Base-by-base conservation (phyloP, 2,888 invertebrate species). In the Agelastica alni region DNA sequence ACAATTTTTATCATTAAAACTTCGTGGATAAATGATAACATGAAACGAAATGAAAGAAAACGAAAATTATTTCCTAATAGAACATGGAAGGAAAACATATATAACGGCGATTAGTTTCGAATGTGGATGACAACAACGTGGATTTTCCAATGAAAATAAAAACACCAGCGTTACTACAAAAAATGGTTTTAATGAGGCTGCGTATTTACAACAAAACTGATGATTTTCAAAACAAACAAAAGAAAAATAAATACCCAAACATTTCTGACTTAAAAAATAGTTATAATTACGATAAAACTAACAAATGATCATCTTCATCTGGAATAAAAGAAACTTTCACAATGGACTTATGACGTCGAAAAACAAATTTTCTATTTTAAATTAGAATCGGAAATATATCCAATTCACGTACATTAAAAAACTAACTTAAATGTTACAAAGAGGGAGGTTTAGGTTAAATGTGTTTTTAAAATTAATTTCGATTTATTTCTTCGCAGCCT, bases 401-500 rank as follows among this genome's bases (percentile, higher is more conserved):
- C 49, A 52, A 37, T 45, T 49, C 39, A 46, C 37, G 36, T 45
- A 46, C 30, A 47, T 56, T 44, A 51, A 56, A 56, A 52, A 57
- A 51, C 45, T 58, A 57, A 52, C 56, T 52, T 43, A 53, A n/a
- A 18, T 9, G 17, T 48, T 39, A 26, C 12, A 48, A 48, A 28
- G 22, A 17, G 37, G 20, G 20, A 10, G 37, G 20, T 36, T 51
- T 42, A 42, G 30, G 16, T 26, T n/a, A 14, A 45, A 52, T 36
- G 42, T 16, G 16, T 16, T 42, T 28, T n/a, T n/a, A n/a, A n/a
- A n/a, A n/a, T n/a, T 12, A 41, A 22, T 36, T n/a, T n/a, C n/a
- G n/a, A 58, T 62, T 78, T 80, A 81, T 78, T 88, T 87, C 18
- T 56, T 59, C 37, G 53, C 51, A 82, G 88, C 88, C 77, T 86